Percentiles rank a stretch among this genome's conserved stretches.
phyloP scores from a whole-genome alignment of 2,797 vertebrate genomes.

The Yasuhikotakia modesta region DNA sequence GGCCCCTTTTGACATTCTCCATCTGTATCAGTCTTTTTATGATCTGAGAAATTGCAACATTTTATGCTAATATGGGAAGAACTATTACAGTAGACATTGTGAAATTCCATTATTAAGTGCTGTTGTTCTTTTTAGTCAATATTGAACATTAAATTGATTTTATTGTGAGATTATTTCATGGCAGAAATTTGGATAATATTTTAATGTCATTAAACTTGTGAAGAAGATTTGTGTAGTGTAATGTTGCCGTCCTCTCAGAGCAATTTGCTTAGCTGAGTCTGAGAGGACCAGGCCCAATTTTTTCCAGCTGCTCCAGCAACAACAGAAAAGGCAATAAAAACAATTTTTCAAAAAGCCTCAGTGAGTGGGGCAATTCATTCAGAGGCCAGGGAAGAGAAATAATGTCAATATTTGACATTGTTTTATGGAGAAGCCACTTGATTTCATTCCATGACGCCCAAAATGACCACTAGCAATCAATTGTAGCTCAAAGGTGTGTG shows the following conservation, averaged over 20 bases:
- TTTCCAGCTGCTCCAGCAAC: conserved; percentile 66
- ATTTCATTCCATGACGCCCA: conserved; percentile 77
- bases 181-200: conserved; percentile 20
- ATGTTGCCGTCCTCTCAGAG: conserved; percentile 38
- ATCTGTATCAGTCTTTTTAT: conserved; percentile 46
- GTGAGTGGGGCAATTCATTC: conserved; percentile 79
- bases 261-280: conserved; percentile 50
- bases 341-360: conserved; percentile 78
- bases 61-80: conserved; percentile 32
- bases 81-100: conserved; percentile 8
- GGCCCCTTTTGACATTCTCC: conserved; percentile 39
- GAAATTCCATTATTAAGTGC: conserved; percentile 9
- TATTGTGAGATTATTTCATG: conserved; percentile 11
- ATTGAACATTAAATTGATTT: not conserved
- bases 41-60: conserved; percentile 43
- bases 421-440: conserved; percentile 83
- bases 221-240: conserved; percentile 19
- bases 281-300: conserved; percentile 41
- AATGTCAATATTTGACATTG: conserved; percentile 86
- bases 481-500: conserved; percentile 79
- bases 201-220: conserved; percentile 23
- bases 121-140: conserved; percentile 9
- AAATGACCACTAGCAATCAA: conserved; percentile 80
- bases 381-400: conserved; percentile 78
- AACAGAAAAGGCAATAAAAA: conserved; percentile 75